Conservation (phyloP, 2,113 vertebrate genomes). For the Cyrtonyx montezumae region DNA sequence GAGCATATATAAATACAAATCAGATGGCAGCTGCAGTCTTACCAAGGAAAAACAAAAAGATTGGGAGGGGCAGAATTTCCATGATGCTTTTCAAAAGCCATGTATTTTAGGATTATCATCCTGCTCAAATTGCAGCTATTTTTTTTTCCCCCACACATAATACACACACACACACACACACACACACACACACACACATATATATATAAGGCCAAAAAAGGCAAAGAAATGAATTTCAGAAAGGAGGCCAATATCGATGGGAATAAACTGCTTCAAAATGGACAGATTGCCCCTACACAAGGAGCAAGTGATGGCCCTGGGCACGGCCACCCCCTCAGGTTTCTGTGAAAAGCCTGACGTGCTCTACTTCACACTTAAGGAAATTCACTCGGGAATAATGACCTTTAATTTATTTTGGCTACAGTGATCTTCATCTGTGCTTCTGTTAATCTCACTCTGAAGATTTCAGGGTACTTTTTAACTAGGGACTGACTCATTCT, state of each 20-base stretch:
- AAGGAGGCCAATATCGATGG: neutral
- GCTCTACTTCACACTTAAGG: constrained; percentile 44
- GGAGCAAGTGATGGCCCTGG: constrained; percentile 21
- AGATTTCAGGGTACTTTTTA: constrained; percentile 63
- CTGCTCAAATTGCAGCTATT: neutral
- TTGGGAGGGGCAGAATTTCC: neutral
- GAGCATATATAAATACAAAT: constrained; percentile 70
- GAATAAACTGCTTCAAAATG: neutral
- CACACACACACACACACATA: fast-evolving
- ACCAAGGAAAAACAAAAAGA: constrained; percentile 4
- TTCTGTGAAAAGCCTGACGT: constrained; percentile 42
- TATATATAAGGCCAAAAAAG: neutral
- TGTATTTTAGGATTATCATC: neutral
- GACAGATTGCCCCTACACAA: constrained; percentile 28
- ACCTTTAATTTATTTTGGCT: constrained; percentile 70
- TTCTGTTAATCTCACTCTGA: constrained; percentile 39
- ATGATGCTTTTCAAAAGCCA: neutral
- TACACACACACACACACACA: neutral
- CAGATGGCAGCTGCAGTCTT: constrained; percentile 57
- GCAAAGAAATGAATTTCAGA: constrained; percentile 7
- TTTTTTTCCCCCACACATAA: neutral
- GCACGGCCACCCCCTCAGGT: neutral
- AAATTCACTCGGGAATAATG: constrained; percentile 55
- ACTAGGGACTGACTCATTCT: constrained; percentile 42
- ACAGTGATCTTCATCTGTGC: constrained; percentile 33